Evolutionary conservation across 2,797 vertebrate species (phyloP), one percentile per base, ranked within the genome.

Genomic region (Sebastes baramenuke): DNA sequence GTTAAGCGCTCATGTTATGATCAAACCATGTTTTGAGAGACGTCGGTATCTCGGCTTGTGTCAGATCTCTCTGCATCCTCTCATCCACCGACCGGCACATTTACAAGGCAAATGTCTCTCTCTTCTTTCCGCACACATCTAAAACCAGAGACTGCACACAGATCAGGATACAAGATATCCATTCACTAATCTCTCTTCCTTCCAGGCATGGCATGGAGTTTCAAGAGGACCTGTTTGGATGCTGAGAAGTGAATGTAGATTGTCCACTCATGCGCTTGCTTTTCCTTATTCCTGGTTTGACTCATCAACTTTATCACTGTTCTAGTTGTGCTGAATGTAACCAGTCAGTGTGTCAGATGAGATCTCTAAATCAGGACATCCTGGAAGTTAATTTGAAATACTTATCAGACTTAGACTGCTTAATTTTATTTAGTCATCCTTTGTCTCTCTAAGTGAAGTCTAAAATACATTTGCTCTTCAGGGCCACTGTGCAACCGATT

Each of bases 261-360:
- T 73, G 52, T 32, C 11, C 34, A 29, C 59, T 42, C 11, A 30
- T 61, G 38, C 4, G 3, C 18, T 1, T 8, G 36, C 4, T 61
- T 80, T 88, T 90, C 91, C 89, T 91, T 85, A 83, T 91, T 90
- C 88, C 90, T 86, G 82, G 60, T 90, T 85, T 80, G 89, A 85
- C 29, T 84, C 72, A 91, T 81, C 75, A 30, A 20, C 60, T 22
- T 78, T 74, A 87, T 91, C 86, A 30, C 2, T 56, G 36, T 49
- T 79, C 25, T 65, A 75, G 49, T 4, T 60, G 32, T 22, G 14
- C 61, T 81, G 29, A 81, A 72, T 66, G 29, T 4, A 60, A 67
- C 30, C 62, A 54, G 42, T 59, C 42, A n/a, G 9, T 24, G 75
- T 54, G 79, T 87, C 85, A 80, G 83, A 86, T 77, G 71, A 79